These are phyloP conservation scores for Itoplectis maculator DNA, from an alignment of 2,888 invertebrate genomes.

Conservation along the genomic window DNA sequence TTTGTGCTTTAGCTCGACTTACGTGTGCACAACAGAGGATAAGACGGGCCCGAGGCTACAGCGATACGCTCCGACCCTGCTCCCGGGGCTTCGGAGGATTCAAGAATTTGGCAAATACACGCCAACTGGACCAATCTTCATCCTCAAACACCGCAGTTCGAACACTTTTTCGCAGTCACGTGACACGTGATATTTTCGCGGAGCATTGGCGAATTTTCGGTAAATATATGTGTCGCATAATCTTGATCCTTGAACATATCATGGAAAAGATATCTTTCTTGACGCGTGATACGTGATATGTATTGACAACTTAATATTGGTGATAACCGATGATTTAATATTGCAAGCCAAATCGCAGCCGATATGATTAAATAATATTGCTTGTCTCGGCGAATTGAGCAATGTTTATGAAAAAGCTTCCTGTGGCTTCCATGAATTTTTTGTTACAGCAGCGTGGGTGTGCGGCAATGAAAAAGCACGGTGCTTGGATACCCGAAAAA, in stretches of 20 bases:
- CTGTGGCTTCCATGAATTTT: background rate
- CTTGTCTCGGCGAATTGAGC: background rate
- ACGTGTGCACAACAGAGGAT: conserved; percentile 24
- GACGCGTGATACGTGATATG: background rate
- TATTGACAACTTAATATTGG: background rate
- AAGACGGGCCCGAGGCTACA: conserved; percentile 39
- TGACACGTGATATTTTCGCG: too few relatives aligned
- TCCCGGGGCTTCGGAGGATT: conserved; percentile 1
- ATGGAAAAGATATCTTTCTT: background rate
- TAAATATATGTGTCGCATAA: too few relatives aligned
- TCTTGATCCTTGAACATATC: too few relatives aligned
- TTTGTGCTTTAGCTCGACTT: conserved; percentile 71
- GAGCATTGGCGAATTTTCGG: too few relatives aligned
- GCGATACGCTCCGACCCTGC: conserved; percentile 15
- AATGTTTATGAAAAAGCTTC: background rate
- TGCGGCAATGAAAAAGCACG: background rate
- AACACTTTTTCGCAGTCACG: too few relatives aligned
- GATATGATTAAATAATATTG: background rate
- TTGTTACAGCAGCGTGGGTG: background rate
- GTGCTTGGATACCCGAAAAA: conserved; percentile 11
- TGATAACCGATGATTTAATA: background rate
- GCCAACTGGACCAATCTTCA: conserved; percentile 17
- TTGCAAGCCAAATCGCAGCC: background rate
- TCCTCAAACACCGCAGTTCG: background rate
- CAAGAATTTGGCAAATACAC: conserved; percentile 26